A percentile compares a stretch with the other conserved stretches of the same genome.
Evolutionary conservation across 2,888 invertebrate genomes (phyloP).

Genomic region (Atrina japonica): DNA sequence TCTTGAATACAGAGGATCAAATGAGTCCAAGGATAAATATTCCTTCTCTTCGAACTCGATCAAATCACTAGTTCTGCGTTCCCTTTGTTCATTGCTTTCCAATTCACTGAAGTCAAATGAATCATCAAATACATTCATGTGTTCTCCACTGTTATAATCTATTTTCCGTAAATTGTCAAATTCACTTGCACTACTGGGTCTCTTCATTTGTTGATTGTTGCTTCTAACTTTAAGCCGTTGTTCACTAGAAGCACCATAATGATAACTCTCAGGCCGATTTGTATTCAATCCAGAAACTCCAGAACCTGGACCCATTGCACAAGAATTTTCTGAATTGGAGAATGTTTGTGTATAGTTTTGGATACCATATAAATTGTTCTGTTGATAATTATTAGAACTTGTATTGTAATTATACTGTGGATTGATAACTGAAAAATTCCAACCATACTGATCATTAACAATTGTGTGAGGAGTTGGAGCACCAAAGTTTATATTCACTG

Average conservation of each 20-base stretch:
- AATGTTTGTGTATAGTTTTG: too few relatives aligned
- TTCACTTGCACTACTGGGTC: slow-evolving; percentile 24
- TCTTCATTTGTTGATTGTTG: not conserved
- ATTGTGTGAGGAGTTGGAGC: slow-evolving; percentile 40
- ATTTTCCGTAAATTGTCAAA: slow-evolving; percentile 29
- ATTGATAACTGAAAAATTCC: not conserved
- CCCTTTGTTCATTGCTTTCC: slow-evolving; percentile 33
- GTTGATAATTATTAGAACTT: too few relatives aligned
- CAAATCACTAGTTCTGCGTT: slow-evolving; percentile 58
- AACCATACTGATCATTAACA: slow-evolving; percentile 6
- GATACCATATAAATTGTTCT: too few relatives aligned
- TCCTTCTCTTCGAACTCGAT: slow-evolving; percentile 69
- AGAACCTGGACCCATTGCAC: not conserved
- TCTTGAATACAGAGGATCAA: slow-evolving; percentile 71
- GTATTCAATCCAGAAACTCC: not conserved
- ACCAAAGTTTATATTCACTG: too few relatives aligned
- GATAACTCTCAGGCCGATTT: not conserved
- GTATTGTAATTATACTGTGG: too few relatives aligned
- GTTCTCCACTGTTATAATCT: not conserved
- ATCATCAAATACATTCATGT: slow-evolving; percentile 26
- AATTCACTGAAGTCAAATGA: slow-evolving; percentile 25
- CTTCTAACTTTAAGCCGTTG: not conserved
- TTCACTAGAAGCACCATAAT: too few relatives aligned
- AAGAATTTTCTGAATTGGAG: not conserved
- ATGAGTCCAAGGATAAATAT: slow-evolving; percentile 71